Evolutionary conservation across 2,888 invertebrate species (phyloP).

Genomic region (Chaetogeoica ovagalla): DNA sequence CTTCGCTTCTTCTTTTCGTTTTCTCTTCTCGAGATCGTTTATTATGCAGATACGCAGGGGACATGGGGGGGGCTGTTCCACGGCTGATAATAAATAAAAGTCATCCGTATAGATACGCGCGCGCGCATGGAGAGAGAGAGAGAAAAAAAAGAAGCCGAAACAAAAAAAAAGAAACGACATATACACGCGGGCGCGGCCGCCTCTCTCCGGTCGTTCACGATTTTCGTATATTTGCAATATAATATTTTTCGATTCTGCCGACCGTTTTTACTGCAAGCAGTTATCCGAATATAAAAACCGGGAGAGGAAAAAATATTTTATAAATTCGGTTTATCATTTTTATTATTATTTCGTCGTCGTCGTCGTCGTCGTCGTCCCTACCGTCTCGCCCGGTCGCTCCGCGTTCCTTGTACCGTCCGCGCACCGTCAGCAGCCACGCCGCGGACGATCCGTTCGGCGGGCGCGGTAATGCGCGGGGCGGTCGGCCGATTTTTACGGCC

Average conservation of each 20-base stretch:
- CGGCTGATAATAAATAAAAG: constrained; percentile 52
- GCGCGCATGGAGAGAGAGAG: neutral
- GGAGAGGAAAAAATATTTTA: constrained; percentile 30
- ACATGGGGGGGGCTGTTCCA: constrained; percentile 22
- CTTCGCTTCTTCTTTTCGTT: neutral
- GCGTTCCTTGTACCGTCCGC: no score
- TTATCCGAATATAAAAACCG: constrained; percentile 7
- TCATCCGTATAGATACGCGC: constrained; percentile 14
- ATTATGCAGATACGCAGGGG: constrained; percentile 44
- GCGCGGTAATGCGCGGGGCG: no score
- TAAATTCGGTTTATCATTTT: constrained; percentile 53
- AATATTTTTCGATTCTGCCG: constrained; percentile 45
- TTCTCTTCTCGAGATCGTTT: constrained; percentile 36
- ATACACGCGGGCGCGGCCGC: neutral
- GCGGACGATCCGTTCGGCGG: no score
- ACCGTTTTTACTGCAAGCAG: constrained; percentile 25
- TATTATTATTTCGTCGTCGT: constrained; percentile 33
- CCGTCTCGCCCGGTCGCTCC: no score
- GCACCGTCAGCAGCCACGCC: no score
- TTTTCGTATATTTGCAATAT: constrained; percentile 38
- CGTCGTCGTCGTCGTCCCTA: neutral
- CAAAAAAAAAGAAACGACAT: constrained; percentile 4
- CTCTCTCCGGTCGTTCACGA: constrained; percentile 21
- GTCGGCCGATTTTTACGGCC: constrained; percentile 48
- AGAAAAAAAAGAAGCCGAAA: neutral